Base-by-base conservation (phyloP, 1,140 invertebrate species). In the Pseudomyrmex gracilis region DNA sequence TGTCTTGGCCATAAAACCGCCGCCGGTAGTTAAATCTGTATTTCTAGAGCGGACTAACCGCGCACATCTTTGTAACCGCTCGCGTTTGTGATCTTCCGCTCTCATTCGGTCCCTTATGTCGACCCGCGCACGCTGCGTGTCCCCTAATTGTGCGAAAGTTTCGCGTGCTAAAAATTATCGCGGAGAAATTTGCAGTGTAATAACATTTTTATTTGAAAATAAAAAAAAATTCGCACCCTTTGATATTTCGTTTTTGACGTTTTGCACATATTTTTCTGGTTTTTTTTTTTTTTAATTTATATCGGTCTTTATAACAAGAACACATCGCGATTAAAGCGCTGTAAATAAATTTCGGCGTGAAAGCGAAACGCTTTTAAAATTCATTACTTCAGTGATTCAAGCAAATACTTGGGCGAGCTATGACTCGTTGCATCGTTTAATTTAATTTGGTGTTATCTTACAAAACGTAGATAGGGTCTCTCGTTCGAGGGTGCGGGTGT, bases 1-100 rank as follows among this genome's bases (percentile, higher is more conserved):
- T 85, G 85, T 87, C 83, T 90, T 87, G 87, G 86, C 87, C 85
- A 78, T 87, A 90, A 90, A 92, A 89, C 34, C 78, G 86, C 82
- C 58, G 67, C 63, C 80, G 68, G 80, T 77, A 87, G 88, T 92
- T 91, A 92, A 92, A 92, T 90, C 83, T 82, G 91, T 90, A 92
- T 92, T 90, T 90, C 88, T 87, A 90, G 82, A 88, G 87, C 82
- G 73, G 43, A n/a, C 60, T 15, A 68, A 66, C 68, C 66, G 34
- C 66, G 34, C 34, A 34, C 20, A 51, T 68, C 53, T 51, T 68
- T 73, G 85, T 83, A 70, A 73, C 78, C 61, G 34, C 63, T 82
- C 24, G 47, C 49, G 66, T 80, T 43, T 71, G 53, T 43, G n/a
- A 47, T n/a, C 66, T 70, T n/a, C 61, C 61, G 24, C 61, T 15